Percentiles rank a stretch among this genome's conserved stretches.
Evolutionary conservation across 2,113 vertebrate genomes (phyloP).

Genomic region (Oenanthe melanoleuca): DNA sequence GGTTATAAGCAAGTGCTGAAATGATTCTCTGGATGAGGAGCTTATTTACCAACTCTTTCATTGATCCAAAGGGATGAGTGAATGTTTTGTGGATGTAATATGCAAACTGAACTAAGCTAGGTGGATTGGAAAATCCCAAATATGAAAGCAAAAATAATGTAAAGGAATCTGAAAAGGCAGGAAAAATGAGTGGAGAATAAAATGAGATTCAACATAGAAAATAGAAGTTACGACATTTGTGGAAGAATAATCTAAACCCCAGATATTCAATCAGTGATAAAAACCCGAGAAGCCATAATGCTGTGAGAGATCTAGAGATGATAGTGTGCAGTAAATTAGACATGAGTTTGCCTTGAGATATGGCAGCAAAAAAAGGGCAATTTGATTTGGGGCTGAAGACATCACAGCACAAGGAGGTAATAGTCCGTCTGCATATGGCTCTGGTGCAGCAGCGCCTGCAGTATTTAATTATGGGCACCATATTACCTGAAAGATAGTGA

Average conservation of each 20-base stretch:
- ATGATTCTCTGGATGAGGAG: not conserved
- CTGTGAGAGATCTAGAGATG: slow-evolving; percentile 52
- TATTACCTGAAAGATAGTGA: slow-evolving; percentile 63
- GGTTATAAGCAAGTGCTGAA: not conserved
- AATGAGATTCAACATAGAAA: slow-evolving; percentile 49
- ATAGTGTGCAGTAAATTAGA: slow-evolving; percentile 63
- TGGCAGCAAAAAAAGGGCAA: slow-evolving; percentile 51
- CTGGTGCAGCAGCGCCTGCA: slow-evolving; percentile 36
- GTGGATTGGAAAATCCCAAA: not conserved
- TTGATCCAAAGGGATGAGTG: not conserved
- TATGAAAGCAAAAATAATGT: not conserved
- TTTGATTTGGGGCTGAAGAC: slow-evolving; percentile 67
- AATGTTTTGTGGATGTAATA: not conserved
- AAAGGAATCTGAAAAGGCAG: not conserved
- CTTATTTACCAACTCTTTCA: not conserved
- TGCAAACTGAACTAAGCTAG: not conserved
- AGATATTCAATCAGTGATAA: slow-evolving; percentile 59
- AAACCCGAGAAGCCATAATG: slow-evolving; percentile 42
- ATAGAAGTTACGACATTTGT: slow-evolving; percentile 32
- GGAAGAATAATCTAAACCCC: slow-evolving; percentile 60
- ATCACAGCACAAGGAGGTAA: slow-evolving; percentile 49
- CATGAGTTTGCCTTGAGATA: slow-evolving; percentile 71
- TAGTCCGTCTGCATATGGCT: slow-evolving; percentile 54
- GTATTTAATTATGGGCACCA: slow-evolving; percentile 69
- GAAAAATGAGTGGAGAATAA: slow-evolving; percentile 15